These are phyloP conservation scores for Erynnis tages DNA, from an alignment of 2,888 invertebrate genomes.

Conservation along the genomic window DNA sequence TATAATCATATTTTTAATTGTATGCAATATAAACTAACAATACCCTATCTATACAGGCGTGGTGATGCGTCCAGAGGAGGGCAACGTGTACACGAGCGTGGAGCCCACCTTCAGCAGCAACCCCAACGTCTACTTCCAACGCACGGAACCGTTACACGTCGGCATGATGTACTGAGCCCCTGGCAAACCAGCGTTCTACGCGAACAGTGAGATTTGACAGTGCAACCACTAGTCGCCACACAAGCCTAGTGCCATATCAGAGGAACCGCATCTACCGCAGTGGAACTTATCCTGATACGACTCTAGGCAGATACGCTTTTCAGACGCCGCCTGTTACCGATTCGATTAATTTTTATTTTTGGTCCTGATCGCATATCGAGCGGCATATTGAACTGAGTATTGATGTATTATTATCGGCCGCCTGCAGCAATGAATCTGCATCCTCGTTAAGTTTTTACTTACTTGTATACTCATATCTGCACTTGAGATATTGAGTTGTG, in stretches of 20 bases:
- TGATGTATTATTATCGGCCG: background rate
- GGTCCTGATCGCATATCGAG: background rate
- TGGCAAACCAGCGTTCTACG: constrained; percentile 74
- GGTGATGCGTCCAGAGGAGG: constrained; percentile 90
- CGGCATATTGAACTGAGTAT: background rate
- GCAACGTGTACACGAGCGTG: constrained; percentile 91
- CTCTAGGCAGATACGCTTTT: constrained; percentile 17
- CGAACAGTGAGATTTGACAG: constrained; percentile 78
- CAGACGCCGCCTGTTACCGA: constrained; percentile 20
- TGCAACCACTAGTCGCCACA: constrained; percentile 43
- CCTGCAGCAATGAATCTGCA: background rate
- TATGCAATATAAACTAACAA: constrained; percentile 29
- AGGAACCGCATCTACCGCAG: constrained; percentile 1
- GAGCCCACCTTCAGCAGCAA: constrained; percentile 93
- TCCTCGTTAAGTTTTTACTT: too few relatives aligned
- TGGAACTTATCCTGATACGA: constrained; percentile 26
- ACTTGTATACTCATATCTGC: too few relatives aligned
- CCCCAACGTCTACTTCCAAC: constrained; percentile 95
- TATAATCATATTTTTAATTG: too few relatives aligned
- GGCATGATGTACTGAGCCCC: constrained; percentile 93
- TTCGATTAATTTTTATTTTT: background rate
- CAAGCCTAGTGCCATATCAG: constrained; percentile 33
- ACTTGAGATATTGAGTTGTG: too few relatives aligned
- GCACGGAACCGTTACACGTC: constrained; percentile 90
- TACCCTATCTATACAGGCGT: constrained; percentile 79